Conservation (phyloP, 2,797 vertebrate genomes). For the Phrynocephalus vlangalii region DNA sequence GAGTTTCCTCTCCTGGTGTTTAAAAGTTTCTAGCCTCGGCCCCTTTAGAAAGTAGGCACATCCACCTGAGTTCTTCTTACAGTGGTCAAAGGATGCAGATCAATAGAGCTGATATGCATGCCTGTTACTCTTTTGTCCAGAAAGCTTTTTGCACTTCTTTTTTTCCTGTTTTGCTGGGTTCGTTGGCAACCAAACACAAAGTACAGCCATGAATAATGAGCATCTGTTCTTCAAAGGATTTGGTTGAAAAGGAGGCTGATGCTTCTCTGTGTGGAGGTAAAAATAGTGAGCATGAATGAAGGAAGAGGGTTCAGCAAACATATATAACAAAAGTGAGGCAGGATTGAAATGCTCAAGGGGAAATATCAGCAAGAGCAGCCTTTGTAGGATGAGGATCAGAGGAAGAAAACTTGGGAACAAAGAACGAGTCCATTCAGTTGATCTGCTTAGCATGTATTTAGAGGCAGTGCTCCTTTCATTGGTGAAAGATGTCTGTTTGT, state of each 20-base stretch:
- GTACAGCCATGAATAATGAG: background rate
- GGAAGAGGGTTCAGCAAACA: background rate
- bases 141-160: background rate
- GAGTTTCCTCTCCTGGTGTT: no score
- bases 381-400: background rate
- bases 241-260: background rate
- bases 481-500: no score
- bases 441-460: no score
- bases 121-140: background rate
- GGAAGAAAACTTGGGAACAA: background rate
- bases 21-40: no score
- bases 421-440: no score
- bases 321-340: background rate
- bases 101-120: background rate
- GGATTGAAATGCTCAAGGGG: background rate
- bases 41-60: background rate
- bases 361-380: background rate
- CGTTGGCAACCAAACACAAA: background rate
- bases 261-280: background rate
- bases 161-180: background rate
- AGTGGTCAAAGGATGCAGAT: background rate
- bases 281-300: background rate
- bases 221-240: background rate
- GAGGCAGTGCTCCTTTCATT: no score
- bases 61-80: background rate